These are phyloP conservation scores for Pseudotriccus pelzelni DNA, from an alignment of 2,797 vertebrate species.

Conservation along the genomic window DNA sequence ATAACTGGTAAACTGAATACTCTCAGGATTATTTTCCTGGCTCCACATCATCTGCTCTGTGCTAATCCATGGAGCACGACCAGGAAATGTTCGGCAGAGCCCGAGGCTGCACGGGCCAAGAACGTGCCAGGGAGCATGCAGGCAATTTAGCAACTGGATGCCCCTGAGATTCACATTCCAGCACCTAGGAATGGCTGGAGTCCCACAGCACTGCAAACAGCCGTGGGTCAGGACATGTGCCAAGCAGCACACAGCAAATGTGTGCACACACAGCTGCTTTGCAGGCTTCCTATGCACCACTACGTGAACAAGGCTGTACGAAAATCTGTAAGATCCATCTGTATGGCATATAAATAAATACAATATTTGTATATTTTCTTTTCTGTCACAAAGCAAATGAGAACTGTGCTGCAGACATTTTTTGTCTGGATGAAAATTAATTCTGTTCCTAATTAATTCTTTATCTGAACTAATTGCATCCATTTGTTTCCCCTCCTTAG, in stretches of 20 bases:
- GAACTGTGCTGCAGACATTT: background rate
- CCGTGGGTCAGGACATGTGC: fast-evolving
- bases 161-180: background rate
- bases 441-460: background rate
- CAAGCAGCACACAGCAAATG: background rate
- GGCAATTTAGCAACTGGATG: background rate
- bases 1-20: background rate
- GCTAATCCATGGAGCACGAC: background rate
- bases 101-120: background rate
- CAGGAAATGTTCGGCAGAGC: background rate
- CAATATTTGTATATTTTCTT: background rate
- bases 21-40: background rate
- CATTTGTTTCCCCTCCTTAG: background rate
- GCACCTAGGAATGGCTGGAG: fast-evolving
- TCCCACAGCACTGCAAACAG: background rate
- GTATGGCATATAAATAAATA: background rate
- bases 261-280: background rate
- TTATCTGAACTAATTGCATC: background rate
- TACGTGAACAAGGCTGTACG: fast-evolving
- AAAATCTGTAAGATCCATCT: background rate
- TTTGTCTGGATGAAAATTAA: background rate
- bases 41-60: background rate
- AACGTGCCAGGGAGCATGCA: conserved; percentile 16
- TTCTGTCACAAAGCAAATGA: background rate
- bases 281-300: fast-evolving